phyloP scores from a whole-genome alignment of 2,113 vertebrate species.

The Zapus hudsonius region DNA sequence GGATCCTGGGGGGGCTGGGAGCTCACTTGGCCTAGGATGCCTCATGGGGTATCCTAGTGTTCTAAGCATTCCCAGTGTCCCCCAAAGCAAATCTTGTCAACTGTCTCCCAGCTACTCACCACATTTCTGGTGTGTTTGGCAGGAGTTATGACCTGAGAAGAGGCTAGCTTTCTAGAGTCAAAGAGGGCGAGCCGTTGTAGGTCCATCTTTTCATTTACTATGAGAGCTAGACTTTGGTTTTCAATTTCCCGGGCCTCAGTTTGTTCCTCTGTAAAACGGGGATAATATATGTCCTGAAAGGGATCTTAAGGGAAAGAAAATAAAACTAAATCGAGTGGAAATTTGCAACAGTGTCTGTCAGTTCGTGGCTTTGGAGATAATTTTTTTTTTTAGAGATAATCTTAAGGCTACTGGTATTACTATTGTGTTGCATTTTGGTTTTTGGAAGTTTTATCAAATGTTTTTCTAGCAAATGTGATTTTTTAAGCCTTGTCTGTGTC shows the following conservation, averaged over 20 bases:
- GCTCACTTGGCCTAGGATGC: no score
- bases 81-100: not conserved
- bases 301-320: not conserved
- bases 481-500: not conserved
- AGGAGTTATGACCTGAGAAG: not conserved
- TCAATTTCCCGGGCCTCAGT: not conserved
- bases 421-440: not conserved
- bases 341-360: not conserved
- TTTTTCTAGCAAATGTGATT: not conserved
- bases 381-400: no score
- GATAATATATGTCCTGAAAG: not conserved
- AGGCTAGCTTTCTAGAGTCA: not conserved
- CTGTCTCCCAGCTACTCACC: fast-evolving
- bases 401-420: not conserved
- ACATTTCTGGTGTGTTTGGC: not conserved
- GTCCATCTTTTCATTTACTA: fast-evolving
- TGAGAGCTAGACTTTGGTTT: not conserved
- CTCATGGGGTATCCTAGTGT: not conserved
- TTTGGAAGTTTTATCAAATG: not conserved
- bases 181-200: fast-evolving
- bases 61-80: not conserved
- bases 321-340: not conserved
- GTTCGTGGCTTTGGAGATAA: not conserved
- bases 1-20: not conserved
- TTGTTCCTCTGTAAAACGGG: not conserved